A percentile compares a stretch with the other conserved stretches of the same genome.
These are phyloP conservation scores for Macaria notata DNA, from an alignment of 2,888 invertebrate species.

Conservation along the genomic window DNA sequence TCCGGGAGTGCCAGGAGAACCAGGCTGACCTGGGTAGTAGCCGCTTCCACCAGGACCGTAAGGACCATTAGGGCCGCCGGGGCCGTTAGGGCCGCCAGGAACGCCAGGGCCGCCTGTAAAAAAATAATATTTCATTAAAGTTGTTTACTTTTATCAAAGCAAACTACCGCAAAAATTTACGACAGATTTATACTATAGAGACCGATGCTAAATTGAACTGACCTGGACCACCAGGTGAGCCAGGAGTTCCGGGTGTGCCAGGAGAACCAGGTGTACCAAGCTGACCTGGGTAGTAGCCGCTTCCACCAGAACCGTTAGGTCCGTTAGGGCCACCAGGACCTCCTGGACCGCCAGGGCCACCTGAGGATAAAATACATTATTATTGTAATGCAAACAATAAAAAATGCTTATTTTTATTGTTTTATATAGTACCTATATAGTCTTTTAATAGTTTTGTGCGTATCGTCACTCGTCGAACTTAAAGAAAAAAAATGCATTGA, in stretches of 20 bases:
- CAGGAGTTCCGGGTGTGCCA: conserved; percentile 36
- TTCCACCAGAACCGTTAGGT: conserved; percentile 25
- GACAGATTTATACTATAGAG: no score
- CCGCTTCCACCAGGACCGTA: conserved; percentile 29
- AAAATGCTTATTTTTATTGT: no score
- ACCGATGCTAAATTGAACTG: no score
- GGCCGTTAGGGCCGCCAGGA: conserved; percentile 31
- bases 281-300: conserved; percentile 43
- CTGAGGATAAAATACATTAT: conserved; percentile 17
- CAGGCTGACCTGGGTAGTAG: conserved; percentile 43
- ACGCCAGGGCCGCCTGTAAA: conserved; percentile 39
- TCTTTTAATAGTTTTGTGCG: no score
- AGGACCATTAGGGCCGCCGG: conserved; percentile 33
- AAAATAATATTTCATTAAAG: no score
- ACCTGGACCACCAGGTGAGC: conserved; percentile 32
- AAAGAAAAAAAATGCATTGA: no score
- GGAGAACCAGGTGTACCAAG: conserved; percentile 33
- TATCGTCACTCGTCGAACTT: no score
- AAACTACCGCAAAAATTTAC: no score
- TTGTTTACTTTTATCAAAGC: no score
- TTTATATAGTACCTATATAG: no score
- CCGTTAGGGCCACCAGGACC: conserved; percentile 26
- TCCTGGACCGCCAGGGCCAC: conserved; percentile 35
- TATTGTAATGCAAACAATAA: no score
- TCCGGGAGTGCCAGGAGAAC: conserved; percentile 36